Evolutionary conservation across 2,888 invertebrate species (phyloP).

Genomic region (Hydraecia micacea): DNA sequence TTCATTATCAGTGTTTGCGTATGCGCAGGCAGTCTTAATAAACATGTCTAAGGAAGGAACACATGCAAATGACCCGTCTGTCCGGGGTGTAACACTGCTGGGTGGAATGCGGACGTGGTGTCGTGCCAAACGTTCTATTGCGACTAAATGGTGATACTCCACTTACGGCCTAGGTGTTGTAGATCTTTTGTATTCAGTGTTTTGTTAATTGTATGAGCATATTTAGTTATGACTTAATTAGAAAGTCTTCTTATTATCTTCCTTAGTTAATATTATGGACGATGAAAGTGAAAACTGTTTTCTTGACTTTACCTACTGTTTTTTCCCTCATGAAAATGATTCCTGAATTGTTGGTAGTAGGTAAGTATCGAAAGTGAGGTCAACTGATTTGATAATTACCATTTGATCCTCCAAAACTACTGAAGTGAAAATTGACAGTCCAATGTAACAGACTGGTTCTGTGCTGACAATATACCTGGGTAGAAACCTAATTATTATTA

Average conservation of each 20-base stretch:
- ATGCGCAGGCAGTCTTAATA: conserved; percentile 41
- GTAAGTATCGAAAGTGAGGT: background rate
- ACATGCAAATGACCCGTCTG: conserved; percentile 50
- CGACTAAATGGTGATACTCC: conserved; percentile 17
- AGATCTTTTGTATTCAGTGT: background rate
- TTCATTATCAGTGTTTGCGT: conserved; percentile 22
- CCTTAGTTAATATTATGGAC: background rate
- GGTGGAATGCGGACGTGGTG: conserved; percentile 54
- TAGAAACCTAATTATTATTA: background rate
- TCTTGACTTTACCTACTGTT: background rate
- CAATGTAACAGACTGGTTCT: background rate
- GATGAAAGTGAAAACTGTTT: background rate
- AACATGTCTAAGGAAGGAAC: conserved; percentile 47
- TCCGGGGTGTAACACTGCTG: conserved; percentile 47
- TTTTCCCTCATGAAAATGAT: background rate
- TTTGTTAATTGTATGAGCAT: conserved; percentile 6
- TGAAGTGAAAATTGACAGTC: background rate
- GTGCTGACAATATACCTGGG: background rate
- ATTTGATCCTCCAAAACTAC: background rate
- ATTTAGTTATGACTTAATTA: background rate
- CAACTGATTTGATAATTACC: background rate
- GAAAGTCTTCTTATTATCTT: background rate
- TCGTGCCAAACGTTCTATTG: conserved; percentile 43
- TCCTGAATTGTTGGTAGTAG: background rate
- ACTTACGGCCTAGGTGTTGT: conserved; percentile 2